phyloP scores from a whole-genome alignment of 2,113 vertebrate species.

The Atlantisia rogersi region DNA sequence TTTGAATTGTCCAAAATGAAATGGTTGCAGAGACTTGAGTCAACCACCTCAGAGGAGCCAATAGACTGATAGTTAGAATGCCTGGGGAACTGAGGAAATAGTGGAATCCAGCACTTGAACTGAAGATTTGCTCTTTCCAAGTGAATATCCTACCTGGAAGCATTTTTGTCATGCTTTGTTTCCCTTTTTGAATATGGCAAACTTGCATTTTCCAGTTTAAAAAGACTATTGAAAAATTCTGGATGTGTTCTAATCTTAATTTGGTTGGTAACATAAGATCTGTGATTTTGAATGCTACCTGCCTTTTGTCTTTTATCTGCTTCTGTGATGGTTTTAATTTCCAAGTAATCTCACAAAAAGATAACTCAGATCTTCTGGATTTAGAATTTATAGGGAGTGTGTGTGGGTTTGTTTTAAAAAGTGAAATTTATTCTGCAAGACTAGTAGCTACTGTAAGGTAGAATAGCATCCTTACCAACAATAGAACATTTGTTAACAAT shows the following conservation, averaged over 20 bases:
- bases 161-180: neutral
- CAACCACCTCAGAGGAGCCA: neutral
- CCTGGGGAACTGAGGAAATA: neutral
- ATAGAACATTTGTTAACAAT: slow-evolving; percentile 62
- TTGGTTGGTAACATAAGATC: neutral
- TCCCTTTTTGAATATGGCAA: neutral
- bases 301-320: neutral
- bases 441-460: slow-evolving; percentile 16
- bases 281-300: neutral
- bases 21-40: neutral
- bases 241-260: neutral
- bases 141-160: neutral
- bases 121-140: neutral
- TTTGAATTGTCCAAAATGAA: neutral
- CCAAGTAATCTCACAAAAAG: slow-evolving; percentile 14
- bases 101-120: neutral
- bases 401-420: neutral
- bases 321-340: neutral
- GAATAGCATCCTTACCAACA: neutral
- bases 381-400: neutral
- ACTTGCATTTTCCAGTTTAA: neutral
- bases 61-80: neutral
- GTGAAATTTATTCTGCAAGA: slow-evolving; percentile 56
- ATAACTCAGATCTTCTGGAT: slow-evolving; percentile 31
- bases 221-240: neutral